phyloP scores from a whole-genome alignment of 2,797 vertebrate species.

The Chiloscyllium punctatum region DNA sequence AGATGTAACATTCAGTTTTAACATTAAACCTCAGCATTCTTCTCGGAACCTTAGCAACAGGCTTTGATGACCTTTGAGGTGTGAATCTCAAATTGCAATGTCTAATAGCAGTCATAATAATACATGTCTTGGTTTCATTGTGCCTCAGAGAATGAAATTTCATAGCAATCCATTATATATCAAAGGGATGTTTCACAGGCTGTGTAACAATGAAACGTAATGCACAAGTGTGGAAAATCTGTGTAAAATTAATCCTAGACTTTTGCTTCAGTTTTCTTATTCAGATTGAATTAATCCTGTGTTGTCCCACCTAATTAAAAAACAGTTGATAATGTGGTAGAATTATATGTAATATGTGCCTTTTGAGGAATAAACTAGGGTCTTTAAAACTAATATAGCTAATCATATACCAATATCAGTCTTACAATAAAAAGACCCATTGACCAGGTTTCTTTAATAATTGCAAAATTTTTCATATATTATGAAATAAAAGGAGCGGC shows the following conservation, averaged over 20 bases:
- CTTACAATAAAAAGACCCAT: too few relatives aligned
- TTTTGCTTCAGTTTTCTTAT: background rate
- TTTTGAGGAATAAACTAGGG: background rate
- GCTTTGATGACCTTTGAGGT: background rate
- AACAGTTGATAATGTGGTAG: background rate
- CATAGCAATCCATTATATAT: background rate
- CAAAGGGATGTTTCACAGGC: background rate
- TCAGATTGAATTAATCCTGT: background rate
- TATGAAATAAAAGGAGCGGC: too few relatives aligned
- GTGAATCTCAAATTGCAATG: background rate
- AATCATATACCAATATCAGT: too few relatives aligned
- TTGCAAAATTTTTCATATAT: too few relatives aligned
- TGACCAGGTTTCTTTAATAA: too few relatives aligned
- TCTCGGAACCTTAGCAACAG: background rate
- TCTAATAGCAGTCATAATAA: background rate
- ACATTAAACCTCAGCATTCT: background rate
- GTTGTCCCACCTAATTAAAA: background rate
- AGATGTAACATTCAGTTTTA: background rate
- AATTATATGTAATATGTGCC: background rate
- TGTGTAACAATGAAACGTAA: background rate
- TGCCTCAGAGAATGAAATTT: background rate
- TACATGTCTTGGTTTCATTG: background rate
- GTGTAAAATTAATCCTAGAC: slow-evolving; percentile 8
- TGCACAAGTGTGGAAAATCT: background rate
- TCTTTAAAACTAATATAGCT: background rate